These are phyloP conservation scores for Amblyjoppa proteus DNA, from an alignment of 2,888 invertebrate genomes.

Conservation along the genomic window DNA sequence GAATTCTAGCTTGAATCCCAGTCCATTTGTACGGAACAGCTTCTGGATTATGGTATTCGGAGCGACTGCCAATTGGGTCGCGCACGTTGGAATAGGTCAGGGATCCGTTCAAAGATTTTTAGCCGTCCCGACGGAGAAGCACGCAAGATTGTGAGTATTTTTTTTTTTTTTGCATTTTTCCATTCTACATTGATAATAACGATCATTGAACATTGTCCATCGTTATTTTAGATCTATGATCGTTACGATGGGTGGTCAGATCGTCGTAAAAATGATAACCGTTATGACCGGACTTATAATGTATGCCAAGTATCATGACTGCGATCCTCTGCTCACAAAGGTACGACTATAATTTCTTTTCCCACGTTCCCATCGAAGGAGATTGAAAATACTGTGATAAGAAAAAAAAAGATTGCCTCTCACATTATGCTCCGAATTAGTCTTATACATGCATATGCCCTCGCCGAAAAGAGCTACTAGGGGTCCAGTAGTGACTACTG, in stretches of 20 bases:
- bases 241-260: conserved; percentile 85
- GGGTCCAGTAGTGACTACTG: too few relatives aligned
- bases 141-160: conserved; percentile 85
- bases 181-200: neutral
- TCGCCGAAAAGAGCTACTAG: too few relatives aligned
- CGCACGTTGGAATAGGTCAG: conserved; percentile 87
- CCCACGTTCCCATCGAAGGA: too few relatives aligned
- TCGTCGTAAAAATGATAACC: conserved; percentile 87
- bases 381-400: too few relatives aligned
- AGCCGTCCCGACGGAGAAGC: conserved; percentile 87
- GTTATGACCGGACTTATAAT: conserved; percentile 88
- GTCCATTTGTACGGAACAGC: conserved; percentile 87
- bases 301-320: conserved; percentile 88
- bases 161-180: conserved; percentile 1
- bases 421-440: too few relatives aligned
- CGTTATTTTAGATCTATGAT: conserved; percentile 80
- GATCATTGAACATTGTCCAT: neutral
- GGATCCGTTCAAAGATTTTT: conserved; percentile 88
- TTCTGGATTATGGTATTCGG: conserved; percentile 88
- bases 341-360: conserved; percentile 70
- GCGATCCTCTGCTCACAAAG: conserved; percentile 88
- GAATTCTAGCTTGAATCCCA: conserved; percentile 87
- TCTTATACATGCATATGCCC: too few relatives aligned
- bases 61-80: conserved; percentile 86
- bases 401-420: too few relatives aligned